Evolutionary conservation across 2,888 invertebrate species (phyloP).

Genomic region (Campaea margaritaria): DNA sequence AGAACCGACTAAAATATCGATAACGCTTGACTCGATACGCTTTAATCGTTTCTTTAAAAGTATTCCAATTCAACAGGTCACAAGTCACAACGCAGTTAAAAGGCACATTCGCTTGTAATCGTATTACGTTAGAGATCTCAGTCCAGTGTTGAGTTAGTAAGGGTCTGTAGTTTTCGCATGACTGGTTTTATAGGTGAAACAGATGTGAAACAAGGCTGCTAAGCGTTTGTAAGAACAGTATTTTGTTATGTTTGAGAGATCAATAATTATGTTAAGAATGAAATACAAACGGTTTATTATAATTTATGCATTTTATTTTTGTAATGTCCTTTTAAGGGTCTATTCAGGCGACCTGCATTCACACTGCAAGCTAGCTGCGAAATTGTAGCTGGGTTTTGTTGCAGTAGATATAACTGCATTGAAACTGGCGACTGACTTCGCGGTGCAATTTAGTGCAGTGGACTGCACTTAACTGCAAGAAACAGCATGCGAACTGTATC

Average conservation of each 20-base stretch:
- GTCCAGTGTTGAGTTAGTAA: slow-evolving; percentile 29
- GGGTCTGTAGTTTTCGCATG: slow-evolving; percentile 60
- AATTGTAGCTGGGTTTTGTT: no score
- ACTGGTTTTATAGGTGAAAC: slow-evolving; percentile 84
- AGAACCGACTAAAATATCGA: no score
- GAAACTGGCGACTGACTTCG: no score
- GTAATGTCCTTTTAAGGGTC: neutral
- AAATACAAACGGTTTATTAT: slow-evolving; percentile 58
- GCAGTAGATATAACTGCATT: no score
- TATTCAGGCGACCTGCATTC: no score
- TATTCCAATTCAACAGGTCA: neutral
- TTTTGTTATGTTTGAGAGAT: slow-evolving; percentile 63
- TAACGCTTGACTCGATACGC: no score
- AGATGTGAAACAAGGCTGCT: slow-evolving; percentile 72
- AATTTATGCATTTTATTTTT: slow-evolving; percentile 44
- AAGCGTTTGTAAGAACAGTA: slow-evolving; percentile 67
- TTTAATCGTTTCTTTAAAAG: neutral
- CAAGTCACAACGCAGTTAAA: slow-evolving; percentile 9
- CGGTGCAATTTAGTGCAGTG: no score
- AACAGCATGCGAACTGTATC: no score
- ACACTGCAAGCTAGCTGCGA: no score
- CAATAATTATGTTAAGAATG: slow-evolving; percentile 50
- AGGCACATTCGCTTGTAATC: slow-evolving; percentile 30
- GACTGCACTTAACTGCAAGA: no score
- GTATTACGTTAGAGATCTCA: slow-evolving; percentile 41